These are phyloP conservation scores for Xanthia icteritia DNA, from an alignment of 2,888 invertebrate species.

Conservation along the genomic window DNA sequence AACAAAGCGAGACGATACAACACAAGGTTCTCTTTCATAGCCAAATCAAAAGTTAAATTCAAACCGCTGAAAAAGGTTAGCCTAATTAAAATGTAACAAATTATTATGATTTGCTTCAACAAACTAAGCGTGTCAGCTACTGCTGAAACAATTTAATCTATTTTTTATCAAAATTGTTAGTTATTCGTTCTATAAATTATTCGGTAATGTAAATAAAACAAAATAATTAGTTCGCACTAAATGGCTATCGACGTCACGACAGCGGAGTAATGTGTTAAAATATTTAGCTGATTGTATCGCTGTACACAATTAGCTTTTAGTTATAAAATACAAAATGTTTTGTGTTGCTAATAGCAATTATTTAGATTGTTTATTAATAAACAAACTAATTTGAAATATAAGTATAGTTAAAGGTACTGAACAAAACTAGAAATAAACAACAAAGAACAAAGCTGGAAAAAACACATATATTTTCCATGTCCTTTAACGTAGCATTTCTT, in stretches of 20 bases:
- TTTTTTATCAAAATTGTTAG: constrained; percentile 20
- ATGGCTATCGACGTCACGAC: constrained; percentile 42
- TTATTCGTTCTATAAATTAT: constrained; percentile 48
- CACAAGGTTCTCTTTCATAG: not conserved
- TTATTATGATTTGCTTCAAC: constrained; percentile 25
- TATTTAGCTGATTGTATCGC: constrained; percentile 65
- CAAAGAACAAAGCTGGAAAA: not conserved
- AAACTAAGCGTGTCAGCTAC: constrained; percentile 38
- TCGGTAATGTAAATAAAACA: constrained; percentile 43
- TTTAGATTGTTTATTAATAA: constrained; percentile 9
- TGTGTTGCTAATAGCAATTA: constrained; percentile 13
- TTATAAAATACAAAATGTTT: constrained; percentile 40
- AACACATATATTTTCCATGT: not conserved
- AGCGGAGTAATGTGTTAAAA: constrained; percentile 53
- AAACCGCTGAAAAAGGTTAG: not conserved
- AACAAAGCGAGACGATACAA: not conserved
- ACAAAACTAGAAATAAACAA: not conserved
- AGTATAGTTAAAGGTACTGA: not conserved
- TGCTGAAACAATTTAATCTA: constrained; percentile 32
- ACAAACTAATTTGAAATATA: not conserved
- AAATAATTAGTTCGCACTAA: constrained; percentile 53
- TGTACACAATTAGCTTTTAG: constrained; percentile 45
- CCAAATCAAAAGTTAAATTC: not conserved
- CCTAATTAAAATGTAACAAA: constrained; percentile 36
- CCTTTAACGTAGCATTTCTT: not conserved